Evolutionary conservation across 2,888 invertebrate genomes (phyloP).

Genomic region (Augochlorella aurata): DNA sequence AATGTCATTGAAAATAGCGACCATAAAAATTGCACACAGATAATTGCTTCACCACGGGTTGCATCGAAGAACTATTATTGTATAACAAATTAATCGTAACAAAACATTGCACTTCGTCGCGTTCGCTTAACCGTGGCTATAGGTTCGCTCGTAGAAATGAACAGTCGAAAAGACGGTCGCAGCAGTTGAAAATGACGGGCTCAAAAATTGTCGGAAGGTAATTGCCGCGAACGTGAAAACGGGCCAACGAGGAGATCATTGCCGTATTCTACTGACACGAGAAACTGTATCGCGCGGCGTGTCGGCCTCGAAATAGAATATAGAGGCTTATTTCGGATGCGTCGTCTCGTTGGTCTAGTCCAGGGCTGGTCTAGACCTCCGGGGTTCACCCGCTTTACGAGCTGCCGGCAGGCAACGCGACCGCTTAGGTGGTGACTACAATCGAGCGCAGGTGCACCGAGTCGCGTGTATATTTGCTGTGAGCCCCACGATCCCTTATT

Average conservation of each 20-base stretch:
- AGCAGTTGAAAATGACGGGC: not conserved
- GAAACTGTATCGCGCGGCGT: conserved; percentile 68
- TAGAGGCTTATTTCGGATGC: conserved; percentile 77
- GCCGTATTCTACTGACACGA: conserved; percentile 62
- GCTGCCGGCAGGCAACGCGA: conserved; percentile 64
- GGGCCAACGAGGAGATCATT: conserved; percentile 61
- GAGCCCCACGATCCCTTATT: conserved; percentile 53
- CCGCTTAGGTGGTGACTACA: conserved; percentile 54
- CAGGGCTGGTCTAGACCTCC: conserved; percentile 77
- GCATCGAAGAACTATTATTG: too few species aligned
- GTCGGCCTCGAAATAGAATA: conserved; percentile 76
- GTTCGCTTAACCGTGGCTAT: too few species aligned
- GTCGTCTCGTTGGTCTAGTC: conserved; percentile 73
- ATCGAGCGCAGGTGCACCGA: conserved; percentile 61
- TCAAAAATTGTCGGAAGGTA: conserved; percentile 20
- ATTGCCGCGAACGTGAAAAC: conserved; percentile 36
- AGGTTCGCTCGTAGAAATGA: not conserved
- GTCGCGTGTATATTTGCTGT: conserved; percentile 54
- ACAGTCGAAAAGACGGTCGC: not conserved
- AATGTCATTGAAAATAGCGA: too few species aligned
- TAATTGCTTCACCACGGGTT: too few species aligned
- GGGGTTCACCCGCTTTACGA: conserved; percentile 73
- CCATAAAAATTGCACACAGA: too few species aligned
- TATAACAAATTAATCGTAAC: too few species aligned
- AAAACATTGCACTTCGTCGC: too few species aligned